Evolutionary conservation across 2,113 vertebrate species (phyloP).

Genomic region (Acrocephalus arundinaceus): DNA sequence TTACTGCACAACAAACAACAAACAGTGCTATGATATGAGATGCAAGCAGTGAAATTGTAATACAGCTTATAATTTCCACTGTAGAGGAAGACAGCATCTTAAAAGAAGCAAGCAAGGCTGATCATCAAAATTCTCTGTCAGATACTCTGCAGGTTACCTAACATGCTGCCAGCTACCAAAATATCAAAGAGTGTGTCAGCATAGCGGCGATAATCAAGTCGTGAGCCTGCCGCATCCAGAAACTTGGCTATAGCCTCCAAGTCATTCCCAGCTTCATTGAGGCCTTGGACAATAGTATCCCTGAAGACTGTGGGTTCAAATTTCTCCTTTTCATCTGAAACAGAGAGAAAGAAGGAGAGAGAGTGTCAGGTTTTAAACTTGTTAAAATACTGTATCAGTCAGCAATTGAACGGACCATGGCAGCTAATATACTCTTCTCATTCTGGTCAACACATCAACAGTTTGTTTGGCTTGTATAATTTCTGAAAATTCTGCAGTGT

Average conservation of each 20-base stretch:
- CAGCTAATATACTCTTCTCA: neutral
- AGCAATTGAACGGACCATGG: neutral
- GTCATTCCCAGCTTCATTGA: conserved; percentile 88
- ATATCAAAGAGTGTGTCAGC: conserved; percentile 93
- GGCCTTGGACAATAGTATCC: conserved; percentile 89
- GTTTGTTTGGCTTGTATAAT: neutral
- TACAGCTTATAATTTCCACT: neutral
- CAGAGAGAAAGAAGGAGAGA: neutral
- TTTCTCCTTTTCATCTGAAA: conserved; percentile 96
- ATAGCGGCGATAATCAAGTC: conserved; percentile 93
- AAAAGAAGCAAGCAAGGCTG: neutral
- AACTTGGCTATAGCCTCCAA: conserved; percentile 92
- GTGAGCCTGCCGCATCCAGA: conserved; percentile 86
- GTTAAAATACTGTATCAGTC: neutral
- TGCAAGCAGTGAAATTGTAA: neutral
- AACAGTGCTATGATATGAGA: neutral
- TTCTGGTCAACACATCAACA: neutral
- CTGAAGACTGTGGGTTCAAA: conserved; percentile 94
- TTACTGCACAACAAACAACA: neutral
- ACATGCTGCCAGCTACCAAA: conserved; percentile 93
- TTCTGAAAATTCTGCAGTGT: neutral
- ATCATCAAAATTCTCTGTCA: neutral
- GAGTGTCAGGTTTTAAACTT: neutral
- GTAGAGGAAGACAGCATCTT: neutral
- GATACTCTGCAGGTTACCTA: conserved; percentile 75